Base-by-base conservation (phyloP, 2,113 vertebrate species). In the Apus apus region DNA sequence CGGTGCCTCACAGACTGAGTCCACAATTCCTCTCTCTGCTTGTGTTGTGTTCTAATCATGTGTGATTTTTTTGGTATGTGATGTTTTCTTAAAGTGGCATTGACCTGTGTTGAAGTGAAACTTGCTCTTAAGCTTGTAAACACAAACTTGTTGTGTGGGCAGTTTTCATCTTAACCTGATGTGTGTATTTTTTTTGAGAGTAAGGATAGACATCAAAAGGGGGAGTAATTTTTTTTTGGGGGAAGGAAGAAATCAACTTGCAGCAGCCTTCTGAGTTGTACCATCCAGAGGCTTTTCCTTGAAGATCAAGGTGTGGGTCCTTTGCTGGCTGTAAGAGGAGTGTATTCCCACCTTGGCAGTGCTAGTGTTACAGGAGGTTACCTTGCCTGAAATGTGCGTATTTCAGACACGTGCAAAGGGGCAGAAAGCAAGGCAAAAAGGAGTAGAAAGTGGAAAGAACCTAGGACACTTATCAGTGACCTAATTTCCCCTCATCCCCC, bases 1-100 rank as follows among this genome's bases (percentile, higher is more conserved):
- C 20, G 43, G 83, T 97, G 97, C 97, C 97, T 96, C 92, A 56
- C 85, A 96, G 97, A 95, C 96, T 94, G 89, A 96, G 96, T 96
- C 94, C 94, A 88, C 96, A 97, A 84, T 96, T 72, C 91, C 90
- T 91, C 89, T 91, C 89, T 89, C 91, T 74, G 96, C 95, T 96
- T 78, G 7, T 76, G 95, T 94, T 96, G 92, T 94, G 96, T 96
- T 97, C 95, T 91, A 94, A 94, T 94, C 89, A 85, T 95, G 96
- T 97, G 96, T 92, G 96, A 97, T 94, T 97, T 97, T 84, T 50
- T 91, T 81, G 93, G 92, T 92, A 81, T 97, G 94, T 46, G 85
- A 84, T 97, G 83, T 97, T 96, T 97, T 97, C 95, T 95, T 97
- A 94, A 87, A 93, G 89, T 15, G 27, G 86, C 86, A 91, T 89